Conservation (phyloP, 2,888 invertebrate species). For the Drosophila sordidula region DNA sequence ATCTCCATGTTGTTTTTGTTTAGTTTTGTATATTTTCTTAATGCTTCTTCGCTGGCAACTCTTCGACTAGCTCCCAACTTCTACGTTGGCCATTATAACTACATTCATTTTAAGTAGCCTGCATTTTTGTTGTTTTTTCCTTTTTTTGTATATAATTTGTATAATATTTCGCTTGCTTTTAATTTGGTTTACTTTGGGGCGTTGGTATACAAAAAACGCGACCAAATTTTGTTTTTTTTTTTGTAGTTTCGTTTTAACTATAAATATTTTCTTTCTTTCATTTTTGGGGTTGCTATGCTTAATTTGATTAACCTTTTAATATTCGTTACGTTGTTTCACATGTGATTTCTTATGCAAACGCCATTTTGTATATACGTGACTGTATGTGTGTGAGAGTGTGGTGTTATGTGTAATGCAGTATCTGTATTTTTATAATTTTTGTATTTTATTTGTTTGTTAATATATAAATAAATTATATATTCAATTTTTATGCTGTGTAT, state of each 20-base stretch:
- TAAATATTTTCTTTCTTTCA: slow-evolving; percentile 63
- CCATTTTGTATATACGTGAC: slow-evolving; percentile 43
- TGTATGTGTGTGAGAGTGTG: slow-evolving; percentile 31
- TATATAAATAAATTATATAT: slow-evolving; percentile 26
- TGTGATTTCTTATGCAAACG: slow-evolving; percentile 62
- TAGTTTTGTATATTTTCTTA: slow-evolving; percentile 65
- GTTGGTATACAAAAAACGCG: slow-evolving; percentile 73
- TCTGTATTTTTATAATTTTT: slow-evolving; percentile 33
- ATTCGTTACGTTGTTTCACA: slow-evolving; percentile 73
- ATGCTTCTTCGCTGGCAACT: slow-evolving; percentile 54
- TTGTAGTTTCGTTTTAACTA: slow-evolving; percentile 58
- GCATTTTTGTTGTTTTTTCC: slow-evolving; percentile 26
- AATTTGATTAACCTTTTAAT: slow-evolving; percentile 75
- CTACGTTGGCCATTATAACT: slow-evolving; percentile 35
- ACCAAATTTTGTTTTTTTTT: slow-evolving; percentile 50
- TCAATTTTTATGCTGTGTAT: slow-evolving; percentile 49
- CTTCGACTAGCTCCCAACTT: slow-evolving; percentile 8
- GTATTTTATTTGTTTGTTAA: slow-evolving; percentile 16
- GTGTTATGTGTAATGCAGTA: slow-evolving; percentile 39
- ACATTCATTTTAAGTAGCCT: slow-evolving; percentile 44
- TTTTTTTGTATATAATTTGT: slow-evolving; percentile 60
- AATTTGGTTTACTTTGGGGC: slow-evolving; percentile 60
- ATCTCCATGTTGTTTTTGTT: slow-evolving; percentile 48
- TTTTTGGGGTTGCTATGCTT: slow-evolving; percentile 53
- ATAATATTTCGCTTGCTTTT: slow-evolving; percentile 67